Evolutionary conservation across 2,113 vertebrate genomes (phyloP).

Genomic region (Amazona vittata): DNA sequence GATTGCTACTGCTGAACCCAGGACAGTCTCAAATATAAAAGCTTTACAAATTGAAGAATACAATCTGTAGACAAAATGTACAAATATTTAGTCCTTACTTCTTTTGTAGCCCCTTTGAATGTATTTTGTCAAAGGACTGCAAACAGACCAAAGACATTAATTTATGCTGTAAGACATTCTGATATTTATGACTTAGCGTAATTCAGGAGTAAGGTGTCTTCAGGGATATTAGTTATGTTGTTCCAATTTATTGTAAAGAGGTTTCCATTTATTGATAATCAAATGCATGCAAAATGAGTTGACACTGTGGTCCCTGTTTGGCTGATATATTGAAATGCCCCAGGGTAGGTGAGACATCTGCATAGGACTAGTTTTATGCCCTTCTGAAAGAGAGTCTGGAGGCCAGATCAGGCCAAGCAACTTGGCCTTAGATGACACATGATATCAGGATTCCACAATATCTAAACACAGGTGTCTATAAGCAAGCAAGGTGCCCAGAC

Average conservation of each 20-base stretch:
- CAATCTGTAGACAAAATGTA: neutral
- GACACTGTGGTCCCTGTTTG: neutral
- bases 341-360: neutral
- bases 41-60: neutral
- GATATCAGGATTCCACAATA: neutral
- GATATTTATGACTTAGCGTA: neutral
- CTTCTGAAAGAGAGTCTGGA: neutral
- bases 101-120: neutral
- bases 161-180: neutral
- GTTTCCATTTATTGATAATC: neutral
- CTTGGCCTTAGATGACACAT: neutral
- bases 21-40: neutral
- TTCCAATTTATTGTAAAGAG: neutral
- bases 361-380: neutral
- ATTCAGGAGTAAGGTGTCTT: neutral
- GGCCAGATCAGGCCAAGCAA: neutral
- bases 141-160: neutral
- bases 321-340: neutral
- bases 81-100: neutral
- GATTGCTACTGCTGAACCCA: too few relatives aligned
- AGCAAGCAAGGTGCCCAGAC: neutral
- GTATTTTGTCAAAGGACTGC: neutral
- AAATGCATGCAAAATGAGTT: neutral
- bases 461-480: neutral
- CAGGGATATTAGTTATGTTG: neutral